phyloP scores from a whole-genome alignment of 2,888 invertebrate genomes.

The Drosophila koepferae region DNA sequence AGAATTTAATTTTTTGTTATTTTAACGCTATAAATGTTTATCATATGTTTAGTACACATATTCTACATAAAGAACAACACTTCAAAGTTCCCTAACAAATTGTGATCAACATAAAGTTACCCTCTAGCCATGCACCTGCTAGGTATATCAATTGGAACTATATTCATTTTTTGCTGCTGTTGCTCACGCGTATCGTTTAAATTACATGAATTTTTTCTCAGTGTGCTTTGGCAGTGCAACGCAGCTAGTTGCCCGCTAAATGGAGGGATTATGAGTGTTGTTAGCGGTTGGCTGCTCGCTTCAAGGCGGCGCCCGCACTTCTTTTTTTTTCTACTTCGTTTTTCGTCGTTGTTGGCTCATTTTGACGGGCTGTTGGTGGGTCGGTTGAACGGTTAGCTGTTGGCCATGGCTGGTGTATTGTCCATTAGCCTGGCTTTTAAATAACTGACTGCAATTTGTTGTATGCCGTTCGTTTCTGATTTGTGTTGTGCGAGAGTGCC shows the following conservation, averaged over 20 bases:
- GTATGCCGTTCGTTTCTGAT: conserved; percentile 27
- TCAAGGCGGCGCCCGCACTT: conserved; percentile 7
- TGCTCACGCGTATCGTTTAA: conserved; percentile 64
- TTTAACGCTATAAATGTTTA: too few relatives aligned
- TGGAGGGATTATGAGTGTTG: conserved; percentile 77
- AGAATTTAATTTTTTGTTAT: too few relatives aligned
- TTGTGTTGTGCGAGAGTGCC: conserved; percentile 26
- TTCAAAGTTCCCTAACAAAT: too few relatives aligned
- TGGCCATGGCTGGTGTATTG: conserved; percentile 1
- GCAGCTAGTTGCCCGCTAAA: conserved; percentile 65
- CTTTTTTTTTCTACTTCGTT: conserved; percentile 1
- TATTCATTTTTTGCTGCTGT: conserved; percentile 1
- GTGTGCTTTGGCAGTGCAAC: conserved; percentile 29
- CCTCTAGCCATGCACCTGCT: background rate
- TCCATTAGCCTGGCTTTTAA: conserved; percentile 47
- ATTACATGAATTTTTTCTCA: conserved; percentile 59
- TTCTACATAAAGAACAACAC: too few relatives aligned
- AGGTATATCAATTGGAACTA: conserved; percentile 25
- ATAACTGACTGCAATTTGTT: conserved; percentile 63
- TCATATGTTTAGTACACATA: too few relatives aligned
- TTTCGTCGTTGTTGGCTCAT: conserved; percentile 31
- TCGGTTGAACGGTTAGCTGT: background rate
- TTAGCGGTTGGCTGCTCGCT: conserved; percentile 57
- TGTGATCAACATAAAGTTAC: background rate
- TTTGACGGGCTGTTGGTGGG: conserved; percentile 36